phyloP scores from a whole-genome alignment of 2,797 vertebrate genomes.

The Mareca strepera region DNA sequence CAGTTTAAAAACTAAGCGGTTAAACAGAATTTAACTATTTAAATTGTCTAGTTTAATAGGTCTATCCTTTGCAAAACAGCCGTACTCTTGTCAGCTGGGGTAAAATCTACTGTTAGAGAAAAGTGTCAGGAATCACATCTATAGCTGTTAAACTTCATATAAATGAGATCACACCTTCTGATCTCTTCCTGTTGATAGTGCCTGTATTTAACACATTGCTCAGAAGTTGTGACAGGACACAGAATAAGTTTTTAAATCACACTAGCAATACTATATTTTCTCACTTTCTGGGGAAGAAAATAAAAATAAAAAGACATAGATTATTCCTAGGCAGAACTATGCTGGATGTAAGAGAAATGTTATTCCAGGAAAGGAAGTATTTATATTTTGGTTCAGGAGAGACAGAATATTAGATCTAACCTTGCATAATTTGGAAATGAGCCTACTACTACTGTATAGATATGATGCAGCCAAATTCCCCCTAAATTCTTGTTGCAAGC shows the following conservation, averaged over 20 bases:
- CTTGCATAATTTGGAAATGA: neutral
- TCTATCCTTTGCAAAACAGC: neutral
- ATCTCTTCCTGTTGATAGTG: neutral
- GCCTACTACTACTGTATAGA: neutral
- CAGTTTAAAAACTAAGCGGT: neutral
- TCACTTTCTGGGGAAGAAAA: neutral
- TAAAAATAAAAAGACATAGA: neutral
- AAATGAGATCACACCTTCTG: conserved; percentile 42
- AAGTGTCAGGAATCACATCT: conserved; percentile 20
- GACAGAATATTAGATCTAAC: neutral
- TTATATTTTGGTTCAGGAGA: neutral
- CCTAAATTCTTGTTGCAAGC: neutral
- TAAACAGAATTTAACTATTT: neutral
- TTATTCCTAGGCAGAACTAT: neutral
- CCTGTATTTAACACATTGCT: neutral
- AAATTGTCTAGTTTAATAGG: neutral
- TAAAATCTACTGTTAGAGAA: conserved; percentile 9
- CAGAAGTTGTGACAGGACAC: neutral
- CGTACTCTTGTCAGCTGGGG: neutral
- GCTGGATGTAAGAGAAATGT: neutral
- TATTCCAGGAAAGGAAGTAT: neutral
- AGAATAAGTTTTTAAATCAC: neutral
- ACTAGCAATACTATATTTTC: neutral
- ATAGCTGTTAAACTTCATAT: conserved; percentile 9
- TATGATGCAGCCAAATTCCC: neutral